Evolutionary conservation across 1,140 invertebrate genomes (phyloP).

Genomic region (Pristionchus pacificus): DNA sequence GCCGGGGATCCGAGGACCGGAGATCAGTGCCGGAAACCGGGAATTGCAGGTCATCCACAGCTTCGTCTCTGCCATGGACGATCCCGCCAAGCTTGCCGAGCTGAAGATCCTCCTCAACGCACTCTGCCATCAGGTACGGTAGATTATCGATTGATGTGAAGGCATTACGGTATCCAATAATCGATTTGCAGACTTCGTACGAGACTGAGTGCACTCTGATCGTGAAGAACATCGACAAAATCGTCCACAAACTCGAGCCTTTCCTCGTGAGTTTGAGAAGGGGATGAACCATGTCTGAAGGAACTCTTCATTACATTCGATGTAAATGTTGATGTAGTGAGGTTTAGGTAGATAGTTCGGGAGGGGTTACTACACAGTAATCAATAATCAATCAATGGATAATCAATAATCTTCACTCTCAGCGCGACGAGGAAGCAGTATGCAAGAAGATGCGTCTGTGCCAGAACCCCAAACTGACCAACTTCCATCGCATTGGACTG

Average conservation of each 20-base stretch:
- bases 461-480: constrained; percentile 46
- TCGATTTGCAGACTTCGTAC: constrained; percentile 52
- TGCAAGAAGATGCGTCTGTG: constrained; percentile 50
- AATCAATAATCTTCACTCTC: no score
- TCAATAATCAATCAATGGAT: no score
- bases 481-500: constrained; percentile 52
- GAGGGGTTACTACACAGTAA: no score
- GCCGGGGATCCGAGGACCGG: no score
- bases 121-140: constrained; percentile 10
- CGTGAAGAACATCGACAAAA: constrained; percentile 47
- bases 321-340: no score
- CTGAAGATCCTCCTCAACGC: constrained; percentile 46
- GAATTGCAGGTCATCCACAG: constrained; percentile 40
- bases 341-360: no score
- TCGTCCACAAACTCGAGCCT: constrained; percentile 48
- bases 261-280: constrained; percentile 40
- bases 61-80: constrained; percentile 46
- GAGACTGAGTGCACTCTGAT: constrained; percentile 49
- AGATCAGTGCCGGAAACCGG: no score
- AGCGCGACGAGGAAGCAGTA: constrained; percentile 46
- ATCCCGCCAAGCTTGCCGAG: constrained; percentile 48
- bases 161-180: background rate
- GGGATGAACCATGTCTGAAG: background rate
- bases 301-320: no score
- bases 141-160: background rate